Base-by-base conservation (phyloP, 2,113 vertebrate species). In the Dipodomys spectabilis region DNA sequence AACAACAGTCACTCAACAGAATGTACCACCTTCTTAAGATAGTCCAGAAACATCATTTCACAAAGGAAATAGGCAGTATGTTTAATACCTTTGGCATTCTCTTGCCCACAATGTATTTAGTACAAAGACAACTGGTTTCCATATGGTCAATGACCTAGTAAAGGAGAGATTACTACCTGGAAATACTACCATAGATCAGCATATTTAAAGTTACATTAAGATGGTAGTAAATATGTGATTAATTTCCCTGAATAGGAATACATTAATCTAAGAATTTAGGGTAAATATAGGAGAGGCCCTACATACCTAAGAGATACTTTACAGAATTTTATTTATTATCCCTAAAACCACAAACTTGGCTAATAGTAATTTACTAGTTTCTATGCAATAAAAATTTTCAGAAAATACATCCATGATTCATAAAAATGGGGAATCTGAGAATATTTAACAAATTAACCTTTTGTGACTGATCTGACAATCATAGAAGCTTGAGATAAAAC, bases 201-300 rank as follows among this genome's bases (percentile, higher is more conserved):
- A 11, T 69, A 44, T 89, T 69, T 90, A 74, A 94, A 89, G 3
- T 13, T 85, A 5, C 72, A 12, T 91, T 60, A 60, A 94, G 72
- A 22, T 49, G n/a, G 23, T 81, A 30, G 5, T 23, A 53, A 88
- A 27, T 18, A 35, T 44, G 45, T 16, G n/a, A 18, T 30, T 4
- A 1, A 80, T 88, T 93, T 87, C 16, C 15, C 5, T 65, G 22
- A 73, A 30, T 64, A 19, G 80, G 44, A 86, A 71, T 22, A 32
- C 2, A 67, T 0, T 1, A 72, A 23, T 78, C 22, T 18, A 81
- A 19, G 19, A 94, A 79, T 68, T 83, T 67, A 28, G 20, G 2
- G n/a, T 91, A 13, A 8, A 35, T 65, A 53, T 62, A 53, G 2
- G 35, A 79, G 8, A 53, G 18, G 1, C 4, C 27, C 15, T 2